phyloP scores from a whole-genome alignment of 2,797 vertebrate genomes.

The Brachyalestes nurse region DNA sequence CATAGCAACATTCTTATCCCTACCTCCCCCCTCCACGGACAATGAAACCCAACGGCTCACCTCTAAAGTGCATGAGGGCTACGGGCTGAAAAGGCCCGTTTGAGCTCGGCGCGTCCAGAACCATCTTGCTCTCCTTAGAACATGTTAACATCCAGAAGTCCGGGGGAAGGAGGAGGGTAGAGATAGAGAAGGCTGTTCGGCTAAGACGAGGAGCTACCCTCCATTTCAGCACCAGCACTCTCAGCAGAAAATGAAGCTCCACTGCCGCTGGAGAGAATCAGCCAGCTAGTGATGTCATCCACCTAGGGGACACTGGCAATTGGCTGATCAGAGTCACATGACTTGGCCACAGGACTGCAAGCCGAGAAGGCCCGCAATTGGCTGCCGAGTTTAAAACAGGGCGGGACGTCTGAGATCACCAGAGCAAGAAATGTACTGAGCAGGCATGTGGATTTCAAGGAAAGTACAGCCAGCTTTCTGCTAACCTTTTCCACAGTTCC shows the following conservation, averaged over 20 bases:
- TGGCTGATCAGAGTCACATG: slow-evolving; percentile 85
- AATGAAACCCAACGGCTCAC: slow-evolving; percentile 79
- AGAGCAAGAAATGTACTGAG: slow-evolving; percentile 40
- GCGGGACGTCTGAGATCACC: slow-evolving; percentile 63
- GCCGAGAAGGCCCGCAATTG: slow-evolving; percentile 80
- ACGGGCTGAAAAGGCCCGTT: slow-evolving; percentile 96
- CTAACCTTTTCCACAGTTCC: slow-evolving; percentile 2
- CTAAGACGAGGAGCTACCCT: slow-evolving; percentile 91
- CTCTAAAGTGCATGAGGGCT: slow-evolving; percentile 95
- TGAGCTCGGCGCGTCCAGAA: slow-evolving; percentile 89
- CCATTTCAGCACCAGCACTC: slow-evolving; percentile 95
- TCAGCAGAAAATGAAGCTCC: slow-evolving; percentile 95
- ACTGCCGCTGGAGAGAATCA: slow-evolving; percentile 97
- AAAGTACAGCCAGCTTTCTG: not conserved
- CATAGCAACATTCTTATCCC: slow-evolving; percentile 54
- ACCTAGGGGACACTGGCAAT: slow-evolving; percentile 73
- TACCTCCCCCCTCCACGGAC: slow-evolving; percentile 35
- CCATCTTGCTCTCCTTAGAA: slow-evolving; percentile 90
- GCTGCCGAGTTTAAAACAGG: slow-evolving; percentile 70
- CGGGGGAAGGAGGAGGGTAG: not conserved
- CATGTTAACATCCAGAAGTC: slow-evolving; percentile 92
- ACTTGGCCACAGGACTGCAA: slow-evolving; percentile 84
- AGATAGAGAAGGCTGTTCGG: slow-evolving; percentile 73
- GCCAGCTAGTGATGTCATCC: slow-evolving; percentile 92
- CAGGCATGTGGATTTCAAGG: slow-evolving; percentile 2